A percentile compares a stretch with the other conserved stretches of the same genome.
Evolutionary conservation across 2,888 invertebrate genomes (phyloP).

Genomic region (Cantharis nigra): DNA sequence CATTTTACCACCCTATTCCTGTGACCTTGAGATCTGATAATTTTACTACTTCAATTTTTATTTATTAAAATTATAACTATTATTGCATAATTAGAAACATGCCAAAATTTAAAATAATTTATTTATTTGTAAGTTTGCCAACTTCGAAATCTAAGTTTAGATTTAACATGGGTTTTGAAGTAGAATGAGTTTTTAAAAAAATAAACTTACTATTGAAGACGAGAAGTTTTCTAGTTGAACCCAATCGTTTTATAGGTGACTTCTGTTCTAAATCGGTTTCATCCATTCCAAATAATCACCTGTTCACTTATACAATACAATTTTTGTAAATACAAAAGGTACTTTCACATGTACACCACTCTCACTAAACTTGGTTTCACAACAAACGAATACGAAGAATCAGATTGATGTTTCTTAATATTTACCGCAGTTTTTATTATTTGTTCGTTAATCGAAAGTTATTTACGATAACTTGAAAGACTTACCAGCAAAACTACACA

Average conservation of each 20-base stretch:
- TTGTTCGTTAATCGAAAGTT: not conserved
- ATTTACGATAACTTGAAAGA: not conserved
- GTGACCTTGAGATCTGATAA: not conserved
- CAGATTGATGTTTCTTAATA: not conserved
- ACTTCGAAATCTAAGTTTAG: conserved; percentile 6
- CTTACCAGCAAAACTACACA: conserved; percentile 14
- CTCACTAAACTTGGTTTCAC: conserved; percentile 13
- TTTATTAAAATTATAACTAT: not conserved
- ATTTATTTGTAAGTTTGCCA: conserved; percentile 9
- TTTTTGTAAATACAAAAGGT: conserved; percentile 34
- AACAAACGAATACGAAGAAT: not conserved
- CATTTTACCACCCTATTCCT: not conserved
- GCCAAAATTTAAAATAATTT: conserved; percentile 6
- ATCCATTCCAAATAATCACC: conserved; percentile 60
- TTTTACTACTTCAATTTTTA: not conserved
- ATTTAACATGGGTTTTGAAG: not conserved
- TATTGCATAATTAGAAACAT: conserved; percentile 19
- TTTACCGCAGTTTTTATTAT: not conserved
- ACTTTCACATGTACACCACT: conserved; percentile 36
- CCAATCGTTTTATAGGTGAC: conserved; percentile 79
- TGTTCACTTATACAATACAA: conserved; percentile 10
- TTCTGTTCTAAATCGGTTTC: conserved; percentile 77
- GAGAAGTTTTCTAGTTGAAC: conserved; percentile 79
- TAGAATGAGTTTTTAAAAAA: not conserved
- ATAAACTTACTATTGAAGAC: conserved; percentile 76